Base-by-base conservation (phyloP, 1,140 invertebrate species). In the Neodiprion pinetum region DNA sequence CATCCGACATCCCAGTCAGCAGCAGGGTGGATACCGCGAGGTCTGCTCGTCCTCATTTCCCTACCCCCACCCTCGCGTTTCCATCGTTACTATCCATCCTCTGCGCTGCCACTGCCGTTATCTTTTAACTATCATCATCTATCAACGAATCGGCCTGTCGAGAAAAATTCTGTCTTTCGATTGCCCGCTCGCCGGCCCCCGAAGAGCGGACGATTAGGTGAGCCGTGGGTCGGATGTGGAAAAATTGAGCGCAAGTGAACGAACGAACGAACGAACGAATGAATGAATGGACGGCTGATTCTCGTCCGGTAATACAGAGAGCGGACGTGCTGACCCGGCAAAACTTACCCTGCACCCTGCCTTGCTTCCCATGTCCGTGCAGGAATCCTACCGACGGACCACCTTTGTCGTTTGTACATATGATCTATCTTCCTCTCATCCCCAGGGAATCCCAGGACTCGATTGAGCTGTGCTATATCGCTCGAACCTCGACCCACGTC, bases 301-400 rank as follows among this genome's bases (percentile, higher is more conserved):
- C 53, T 61, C 53, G 53, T 61, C 53, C 53, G 53, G 53, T 61
- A 61, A 61, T 9, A 17, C 53, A 61, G 4, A 61, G 53, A 61
- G 53, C 53, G 53, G 53, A 61, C 53, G 53, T 61, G 53, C 53
- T 61, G 53, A 61, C 53, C 53, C 53, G 53, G 53, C 53, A 61
- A 61, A 61, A 61, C 53, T 61, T 61, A 61, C n/a, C 53, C 53
- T 61, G 53, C 53, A 61, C 11, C 53, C 53, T 12, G 53, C 11
- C 53, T 61, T 17, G 11, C 53, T 61, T 61, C 53, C 53, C 53
- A 14, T 17, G 53, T 14, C n/a, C 53, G 28, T 40, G 53, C 53
- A 61, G 53, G 53, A 17, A 61, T 14, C 53, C 3, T 17, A 9
- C 11, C 53, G 53, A 17, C 53, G 7, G n/a, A 17, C 9, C 53